Conservation (phyloP, 2,888 invertebrate genomes). For the Bombyx huttoni region DNA sequence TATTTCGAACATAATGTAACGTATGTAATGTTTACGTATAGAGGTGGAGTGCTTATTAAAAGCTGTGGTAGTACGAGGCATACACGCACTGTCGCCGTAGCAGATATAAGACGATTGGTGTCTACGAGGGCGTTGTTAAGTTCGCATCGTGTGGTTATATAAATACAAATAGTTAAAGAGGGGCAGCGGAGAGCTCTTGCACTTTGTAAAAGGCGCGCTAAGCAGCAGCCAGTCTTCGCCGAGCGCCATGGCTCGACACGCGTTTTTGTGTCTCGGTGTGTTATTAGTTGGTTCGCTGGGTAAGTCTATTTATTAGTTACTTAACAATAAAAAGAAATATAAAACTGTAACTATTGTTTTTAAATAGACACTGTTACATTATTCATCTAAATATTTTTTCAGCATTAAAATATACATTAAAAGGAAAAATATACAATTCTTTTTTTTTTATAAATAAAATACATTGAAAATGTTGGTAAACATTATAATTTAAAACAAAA, state of each 20-base stretch:
- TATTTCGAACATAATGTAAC: no score
- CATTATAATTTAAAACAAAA: no score
- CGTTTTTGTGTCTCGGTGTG: constrained; percentile 64
- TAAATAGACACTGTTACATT: no score
- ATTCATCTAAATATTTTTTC: no score
- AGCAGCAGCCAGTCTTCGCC: constrained; percentile 57
- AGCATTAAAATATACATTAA: no score
- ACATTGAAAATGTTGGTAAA: no score
- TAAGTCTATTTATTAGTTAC: constrained; percentile 30
- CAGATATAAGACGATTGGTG: constrained; percentile 44
- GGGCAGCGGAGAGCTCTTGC: constrained; percentile 65
- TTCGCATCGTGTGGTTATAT: constrained; percentile 57
- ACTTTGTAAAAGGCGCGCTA: constrained; percentile 61
- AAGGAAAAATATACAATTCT: no score
- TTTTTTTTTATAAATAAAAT: no score
- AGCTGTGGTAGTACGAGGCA: constrained; percentile 33
- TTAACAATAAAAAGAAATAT: no score
- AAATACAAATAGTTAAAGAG: constrained; percentile 71
- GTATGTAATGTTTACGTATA: constrained; percentile 6
- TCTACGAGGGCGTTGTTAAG: constrained; percentile 31
- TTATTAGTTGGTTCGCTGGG: constrained; percentile 58
- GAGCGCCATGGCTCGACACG: constrained; percentile 72
- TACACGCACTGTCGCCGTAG: constrained; percentile 38
- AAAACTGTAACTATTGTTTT: no score
- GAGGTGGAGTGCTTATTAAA: constrained; percentile 38